Conservation (phyloP, 23 tunicate species). For the Trididemnum nubilum region DNA sequence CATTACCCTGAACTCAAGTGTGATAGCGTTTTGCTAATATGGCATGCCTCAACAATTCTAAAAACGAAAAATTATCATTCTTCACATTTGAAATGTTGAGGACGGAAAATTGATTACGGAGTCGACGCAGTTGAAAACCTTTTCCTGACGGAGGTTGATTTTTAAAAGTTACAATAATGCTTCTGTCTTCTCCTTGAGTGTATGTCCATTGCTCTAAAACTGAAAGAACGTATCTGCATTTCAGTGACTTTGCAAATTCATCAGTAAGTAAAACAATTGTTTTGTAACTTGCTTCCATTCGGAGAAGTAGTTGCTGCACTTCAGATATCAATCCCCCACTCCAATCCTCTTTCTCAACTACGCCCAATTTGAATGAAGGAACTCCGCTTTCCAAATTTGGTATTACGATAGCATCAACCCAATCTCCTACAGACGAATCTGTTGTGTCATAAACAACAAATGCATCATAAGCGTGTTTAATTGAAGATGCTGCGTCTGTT, state of each 20-base stretch:
- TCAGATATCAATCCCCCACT: not conserved
- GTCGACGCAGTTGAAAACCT: too few relatives aligned
- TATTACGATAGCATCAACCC: not conserved
- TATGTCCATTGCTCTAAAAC: not conserved
- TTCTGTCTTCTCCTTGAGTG: not conserved
- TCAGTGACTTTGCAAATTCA: not conserved
- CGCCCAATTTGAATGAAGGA: not conserved
- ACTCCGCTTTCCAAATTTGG: not conserved
- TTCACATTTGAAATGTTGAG: not conserved
- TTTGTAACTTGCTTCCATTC: constrained; percentile 1
- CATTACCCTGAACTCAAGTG: too few relatives aligned
- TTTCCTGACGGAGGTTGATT: not conserved
- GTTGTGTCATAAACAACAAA: not conserved
- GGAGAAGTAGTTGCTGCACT: constrained; percentile 2
- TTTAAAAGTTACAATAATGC: not conserved
- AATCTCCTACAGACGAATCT: not conserved
- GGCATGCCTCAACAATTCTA: too few relatives aligned
- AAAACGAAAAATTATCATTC: not conserved
- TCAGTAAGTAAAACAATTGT: not conserved
- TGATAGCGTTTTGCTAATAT: too few relatives aligned
- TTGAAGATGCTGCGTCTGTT: too few relatives aligned
- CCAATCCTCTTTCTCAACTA: constrained; percentile 2
- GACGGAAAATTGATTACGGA: too few relatives aligned
- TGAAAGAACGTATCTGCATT: constrained; percentile 1
- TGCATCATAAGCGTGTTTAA: not conserved